These are phyloP conservation scores for Machaerirhynchus nigripectus DNA, from an alignment of 2,113 vertebrate genomes.

Conservation along the genomic window DNA sequence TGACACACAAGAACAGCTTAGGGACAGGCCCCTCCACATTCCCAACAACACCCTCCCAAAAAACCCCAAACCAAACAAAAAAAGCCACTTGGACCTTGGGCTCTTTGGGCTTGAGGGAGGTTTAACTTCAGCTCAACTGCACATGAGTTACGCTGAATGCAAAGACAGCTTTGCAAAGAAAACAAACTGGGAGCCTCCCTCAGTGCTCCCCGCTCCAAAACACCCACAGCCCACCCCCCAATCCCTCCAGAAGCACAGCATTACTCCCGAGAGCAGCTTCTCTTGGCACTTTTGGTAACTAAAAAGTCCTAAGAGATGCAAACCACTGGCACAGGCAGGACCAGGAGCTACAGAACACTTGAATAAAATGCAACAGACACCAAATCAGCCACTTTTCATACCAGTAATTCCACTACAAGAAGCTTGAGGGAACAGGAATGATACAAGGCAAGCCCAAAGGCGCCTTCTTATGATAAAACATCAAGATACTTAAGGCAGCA, in stretches of 20 bases:
- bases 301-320: neutral
- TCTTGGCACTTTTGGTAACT: neutral
- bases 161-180: neutral
- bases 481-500: slow-evolving; percentile 5
- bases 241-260: neutral
- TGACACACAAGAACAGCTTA: neutral
- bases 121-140: neutral
- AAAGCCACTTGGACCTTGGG: neutral
- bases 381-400: neutral
- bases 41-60: neutral
- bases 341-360: neutral
- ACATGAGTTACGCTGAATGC: neutral
- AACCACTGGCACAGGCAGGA: neutral
- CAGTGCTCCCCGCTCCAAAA: neutral
- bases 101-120: neutral
- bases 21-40: neutral
- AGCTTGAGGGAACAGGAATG: neutral
- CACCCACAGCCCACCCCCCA: neutral
- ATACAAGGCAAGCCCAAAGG: neutral
- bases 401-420: neutral
- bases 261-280: neutral
- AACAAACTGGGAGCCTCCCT: neutral
- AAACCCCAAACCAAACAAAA: neutral
- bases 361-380: neutral
- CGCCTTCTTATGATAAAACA: neutral